These are phyloP conservation scores for Cyprinodon variegatus DNA, from an alignment of 2,113 vertebrate species.

Conservation along the genomic window DNA sequence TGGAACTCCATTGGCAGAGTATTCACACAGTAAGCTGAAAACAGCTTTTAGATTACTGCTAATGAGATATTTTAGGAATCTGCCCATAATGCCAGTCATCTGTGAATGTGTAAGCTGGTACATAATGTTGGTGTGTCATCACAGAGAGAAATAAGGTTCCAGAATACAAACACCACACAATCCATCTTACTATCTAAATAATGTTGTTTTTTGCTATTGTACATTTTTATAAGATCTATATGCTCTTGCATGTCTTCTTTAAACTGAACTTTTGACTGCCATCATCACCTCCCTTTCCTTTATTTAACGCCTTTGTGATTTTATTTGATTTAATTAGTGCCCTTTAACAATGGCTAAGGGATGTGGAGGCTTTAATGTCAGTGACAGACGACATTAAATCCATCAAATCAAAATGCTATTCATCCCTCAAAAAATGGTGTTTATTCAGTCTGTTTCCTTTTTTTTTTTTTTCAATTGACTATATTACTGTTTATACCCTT, in stretches of 20 bases:
- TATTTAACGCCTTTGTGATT: not conserved
- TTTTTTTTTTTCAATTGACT: no score
- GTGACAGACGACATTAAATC: not conserved
- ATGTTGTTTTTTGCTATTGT: not conserved
- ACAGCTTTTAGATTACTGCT: slow-evolving; percentile 16
- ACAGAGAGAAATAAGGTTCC: not conserved
- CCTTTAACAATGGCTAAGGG: not conserved
- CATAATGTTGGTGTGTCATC: slow-evolving; percentile 9
- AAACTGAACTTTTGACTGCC: not conserved
- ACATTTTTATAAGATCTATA: not conserved
- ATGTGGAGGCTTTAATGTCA: not conserved
- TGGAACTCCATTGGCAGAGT: not conserved
- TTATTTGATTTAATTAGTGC: not conserved
- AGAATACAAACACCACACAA: slow-evolving; percentile 5
- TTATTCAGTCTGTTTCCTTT: not conserved
- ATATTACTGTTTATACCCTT: no score
- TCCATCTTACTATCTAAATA: not conserved
- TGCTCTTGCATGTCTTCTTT: not conserved
- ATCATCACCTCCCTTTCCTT: not conserved
- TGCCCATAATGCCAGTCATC: slow-evolving; percentile 26
- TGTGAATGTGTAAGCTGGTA: slow-evolving; percentile 24
- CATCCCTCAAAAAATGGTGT: not conserved
- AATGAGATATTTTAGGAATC: slow-evolving; percentile 23
- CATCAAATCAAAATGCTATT: not conserved
- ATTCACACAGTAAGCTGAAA: slow-evolving; percentile 12